phyloP scores from a whole-genome alignment of 2,888 invertebrate genomes.

The Chrysolina oricalcia region DNA sequence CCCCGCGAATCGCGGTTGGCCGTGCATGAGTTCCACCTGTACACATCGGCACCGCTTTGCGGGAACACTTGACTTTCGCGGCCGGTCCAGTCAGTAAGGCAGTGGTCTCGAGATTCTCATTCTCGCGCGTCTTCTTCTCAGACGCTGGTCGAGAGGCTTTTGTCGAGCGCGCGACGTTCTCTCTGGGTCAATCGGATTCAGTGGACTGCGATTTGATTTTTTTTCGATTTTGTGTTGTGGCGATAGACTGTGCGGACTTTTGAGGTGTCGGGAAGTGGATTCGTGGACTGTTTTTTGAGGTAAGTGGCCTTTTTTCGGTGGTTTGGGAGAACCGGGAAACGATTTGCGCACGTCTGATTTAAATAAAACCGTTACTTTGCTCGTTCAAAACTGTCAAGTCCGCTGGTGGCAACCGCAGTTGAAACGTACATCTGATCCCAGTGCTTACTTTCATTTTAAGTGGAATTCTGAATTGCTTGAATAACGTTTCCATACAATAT shows the following conservation, averaged over 20 bases:
- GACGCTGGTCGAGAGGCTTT: slow-evolving; percentile 38
- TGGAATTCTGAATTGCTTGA: no score
- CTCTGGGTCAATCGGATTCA: slow-evolving; percentile 35
- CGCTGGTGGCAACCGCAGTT: neutral
- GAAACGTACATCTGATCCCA: no score
- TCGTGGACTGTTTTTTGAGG: neutral
- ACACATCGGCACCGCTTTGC: slow-evolving; percentile 33
- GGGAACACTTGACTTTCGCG: slow-evolving; percentile 47
- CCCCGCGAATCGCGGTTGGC: slow-evolving; percentile 42
- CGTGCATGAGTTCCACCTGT: slow-evolving; percentile 49
- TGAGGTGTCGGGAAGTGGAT: neutral
- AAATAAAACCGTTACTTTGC: slow-evolving; percentile 21
- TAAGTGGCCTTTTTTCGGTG: neutral
- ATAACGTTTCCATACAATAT: no score
- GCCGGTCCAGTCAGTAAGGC: slow-evolving; percentile 50
- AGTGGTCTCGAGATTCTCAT: slow-evolving; percentile 46
- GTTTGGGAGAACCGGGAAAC: neutral
- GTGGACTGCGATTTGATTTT: slow-evolving; percentile 13
- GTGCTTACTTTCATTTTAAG: no score
- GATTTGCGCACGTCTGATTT: neutral
- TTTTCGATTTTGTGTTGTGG: slow-evolving; percentile 20
- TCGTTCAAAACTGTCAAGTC: slow-evolving; percentile 11
- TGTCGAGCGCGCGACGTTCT: slow-evolving; percentile 6
- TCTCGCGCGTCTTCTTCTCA: slow-evolving; percentile 37
- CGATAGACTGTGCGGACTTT: slow-evolving; percentile 13